Conservation (phyloP, 1,140 invertebrate species). For the Manduca sexta region DNA sequence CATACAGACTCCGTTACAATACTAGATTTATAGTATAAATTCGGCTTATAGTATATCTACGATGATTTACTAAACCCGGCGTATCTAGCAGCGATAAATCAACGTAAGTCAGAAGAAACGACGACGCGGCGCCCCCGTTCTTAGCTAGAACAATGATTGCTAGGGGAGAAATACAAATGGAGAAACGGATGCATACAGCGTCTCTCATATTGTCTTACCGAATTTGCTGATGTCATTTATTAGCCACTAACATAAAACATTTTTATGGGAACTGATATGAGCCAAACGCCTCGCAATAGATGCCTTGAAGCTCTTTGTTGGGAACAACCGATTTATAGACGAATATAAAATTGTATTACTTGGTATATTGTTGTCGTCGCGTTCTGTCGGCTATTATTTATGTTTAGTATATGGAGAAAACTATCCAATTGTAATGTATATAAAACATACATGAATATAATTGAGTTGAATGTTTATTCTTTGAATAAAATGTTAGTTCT, state of each 20-base stretch:
- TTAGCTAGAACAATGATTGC: slow-evolving; percentile 59
- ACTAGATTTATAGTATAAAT: too few relatives aligned
- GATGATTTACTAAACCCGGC: background rate
- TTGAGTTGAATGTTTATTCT: too few relatives aligned
- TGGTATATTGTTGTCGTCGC: slow-evolving; percentile 16
- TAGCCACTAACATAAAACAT: slow-evolving; percentile 73
- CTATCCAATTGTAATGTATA: background rate
- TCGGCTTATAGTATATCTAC: too few relatives aligned
- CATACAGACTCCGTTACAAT: too few relatives aligned
- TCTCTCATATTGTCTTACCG: slow-evolving; percentile 68
- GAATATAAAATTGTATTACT: slow-evolving; percentile 57
- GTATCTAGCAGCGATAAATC: slow-evolving; percentile 2
- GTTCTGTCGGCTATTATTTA: background rate
- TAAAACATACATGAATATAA: too few relatives aligned
- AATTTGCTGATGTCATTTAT: slow-evolving; percentile 73
- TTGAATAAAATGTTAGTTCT: too few relatives aligned
- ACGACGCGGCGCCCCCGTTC: slow-evolving; percentile 50
- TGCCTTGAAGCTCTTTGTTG: slow-evolving; percentile 34
- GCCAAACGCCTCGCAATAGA: slow-evolving; percentile 38
- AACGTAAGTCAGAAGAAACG: background rate
- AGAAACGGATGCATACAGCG: slow-evolving; percentile 55
- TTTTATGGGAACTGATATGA: slow-evolving; percentile 68
- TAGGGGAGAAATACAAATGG: slow-evolving; percentile 46
- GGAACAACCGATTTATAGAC: slow-evolving; percentile 54
- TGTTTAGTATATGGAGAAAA: slow-evolving; percentile 7